Conservation (phyloP, 1,140 invertebrate genomes). For the Pseudomyrmex dendroicus region DNA sequence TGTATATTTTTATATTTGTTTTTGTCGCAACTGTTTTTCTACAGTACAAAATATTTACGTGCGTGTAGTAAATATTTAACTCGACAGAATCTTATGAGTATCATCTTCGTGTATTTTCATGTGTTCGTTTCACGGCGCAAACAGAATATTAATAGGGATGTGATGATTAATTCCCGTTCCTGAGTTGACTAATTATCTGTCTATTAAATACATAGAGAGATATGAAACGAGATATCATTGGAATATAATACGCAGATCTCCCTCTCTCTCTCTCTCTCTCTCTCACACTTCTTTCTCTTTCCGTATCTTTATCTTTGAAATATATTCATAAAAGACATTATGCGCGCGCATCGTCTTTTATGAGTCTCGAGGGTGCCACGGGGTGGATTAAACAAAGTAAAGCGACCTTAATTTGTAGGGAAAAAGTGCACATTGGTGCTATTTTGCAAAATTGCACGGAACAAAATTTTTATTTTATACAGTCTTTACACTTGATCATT, state of each 20-base stretch:
- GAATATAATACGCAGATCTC: background rate
- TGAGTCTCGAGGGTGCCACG: background rate
- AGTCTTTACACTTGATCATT: background rate
- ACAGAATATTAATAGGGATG: slow-evolving; percentile 31
- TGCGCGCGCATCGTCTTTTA: background rate
- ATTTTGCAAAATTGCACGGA: background rate
- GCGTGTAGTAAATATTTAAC: background rate
- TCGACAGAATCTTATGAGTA: background rate
- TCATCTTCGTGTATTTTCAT: slow-evolving; percentile 7
- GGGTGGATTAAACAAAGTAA: slow-evolving; percentile 4
- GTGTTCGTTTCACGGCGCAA: background rate
- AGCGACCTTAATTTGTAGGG: background rate
- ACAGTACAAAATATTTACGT: background rate
- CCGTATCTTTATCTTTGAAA: background rate
- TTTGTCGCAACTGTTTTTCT: background rate
- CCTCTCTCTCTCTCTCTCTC: too few relatives aligned
- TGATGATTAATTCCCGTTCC: slow-evolving; percentile 13
- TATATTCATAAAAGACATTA: slow-evolving; percentile 13
- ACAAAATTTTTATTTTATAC: background rate
- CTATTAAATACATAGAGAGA: slow-evolving; percentile 14
- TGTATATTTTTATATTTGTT: background rate
- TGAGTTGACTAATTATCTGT: slow-evolving; percentile 23
- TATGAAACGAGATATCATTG: background rate
- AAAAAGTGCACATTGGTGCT: background rate
- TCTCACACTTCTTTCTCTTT: too few relatives aligned